Percentiles rank a stretch among this genome's conserved stretches.
Evolutionary conservation across 2,888 invertebrate species (phyloP).

Genomic region (Polymixis flavicincta): DNA sequence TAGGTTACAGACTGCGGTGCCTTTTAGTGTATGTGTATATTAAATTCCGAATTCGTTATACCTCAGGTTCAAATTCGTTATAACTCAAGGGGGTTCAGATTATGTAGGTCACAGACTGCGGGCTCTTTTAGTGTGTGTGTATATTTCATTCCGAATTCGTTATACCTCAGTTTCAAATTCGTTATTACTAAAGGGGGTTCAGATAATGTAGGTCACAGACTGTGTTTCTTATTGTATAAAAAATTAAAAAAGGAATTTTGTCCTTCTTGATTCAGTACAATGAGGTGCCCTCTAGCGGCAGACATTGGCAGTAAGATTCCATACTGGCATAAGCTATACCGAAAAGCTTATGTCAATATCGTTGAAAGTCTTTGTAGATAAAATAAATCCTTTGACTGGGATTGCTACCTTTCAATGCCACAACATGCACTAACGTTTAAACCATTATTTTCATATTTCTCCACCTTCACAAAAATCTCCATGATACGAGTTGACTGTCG

Average conservation of each 20-base stretch:
- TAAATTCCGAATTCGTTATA: no score
- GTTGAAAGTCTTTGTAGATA: neutral
- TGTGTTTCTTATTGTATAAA: neutral
- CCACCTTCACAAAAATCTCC: neutral
- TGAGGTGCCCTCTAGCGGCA: neutral
- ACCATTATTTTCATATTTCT: neutral
- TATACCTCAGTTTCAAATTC: no score
- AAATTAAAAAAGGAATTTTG: neutral
- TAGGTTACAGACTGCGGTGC: neutral
- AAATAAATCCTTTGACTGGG: neutral
- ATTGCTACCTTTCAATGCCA: neutral
- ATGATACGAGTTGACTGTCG: no score
- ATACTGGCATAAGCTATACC: no score
- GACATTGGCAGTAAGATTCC: neutral
- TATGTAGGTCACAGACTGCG: no score
- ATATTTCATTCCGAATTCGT: neutral
- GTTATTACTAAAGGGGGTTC: neutral
- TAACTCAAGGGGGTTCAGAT: no score
- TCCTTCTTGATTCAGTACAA: neutral
- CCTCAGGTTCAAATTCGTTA: no score
- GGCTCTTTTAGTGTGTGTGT: no score
- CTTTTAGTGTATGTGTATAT: no score
- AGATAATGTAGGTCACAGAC: neutral
- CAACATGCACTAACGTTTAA: neutral
- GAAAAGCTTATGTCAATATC: no score